Conservation (phyloP, 1,140 invertebrate genomes). For the Panulirus ornatus region DNA sequence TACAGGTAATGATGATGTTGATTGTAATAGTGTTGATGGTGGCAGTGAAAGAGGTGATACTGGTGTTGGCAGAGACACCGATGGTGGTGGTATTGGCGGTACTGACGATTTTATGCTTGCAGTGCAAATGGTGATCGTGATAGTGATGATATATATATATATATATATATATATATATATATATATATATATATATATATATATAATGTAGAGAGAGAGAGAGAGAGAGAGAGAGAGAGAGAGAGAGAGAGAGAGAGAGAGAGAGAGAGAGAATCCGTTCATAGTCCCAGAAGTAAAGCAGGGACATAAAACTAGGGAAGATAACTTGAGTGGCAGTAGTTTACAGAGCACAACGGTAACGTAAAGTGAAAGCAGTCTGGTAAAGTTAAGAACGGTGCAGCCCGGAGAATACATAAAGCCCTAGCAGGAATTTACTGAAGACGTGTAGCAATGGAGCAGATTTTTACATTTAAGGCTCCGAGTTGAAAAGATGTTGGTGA, state of each 20-base stretch:
- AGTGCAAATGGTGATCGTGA: background rate
- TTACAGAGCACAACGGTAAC: too few species aligned
- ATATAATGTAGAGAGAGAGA: background rate
- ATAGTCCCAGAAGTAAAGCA: background rate
- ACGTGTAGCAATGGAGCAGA: too few species aligned
- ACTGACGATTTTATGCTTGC: background rate
- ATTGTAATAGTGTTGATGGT: background rate
- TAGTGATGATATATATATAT: too few species aligned
- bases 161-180: conserved; percentile 4
- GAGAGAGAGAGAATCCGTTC: background rate
- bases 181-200: conserved; percentile 12
- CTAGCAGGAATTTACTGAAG: too few species aligned
- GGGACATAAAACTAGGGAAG: background rate
- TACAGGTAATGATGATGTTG: background rate
- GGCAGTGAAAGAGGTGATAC: background rate
- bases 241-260: background rate
- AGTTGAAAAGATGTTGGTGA: too few species aligned
- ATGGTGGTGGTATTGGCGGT: background rate
- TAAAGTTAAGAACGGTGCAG: too few species aligned
- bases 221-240: background rate
- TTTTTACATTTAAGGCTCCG: too few species aligned
- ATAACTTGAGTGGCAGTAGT: background rate
- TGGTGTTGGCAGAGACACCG: background rate
- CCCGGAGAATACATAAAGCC: too few species aligned
- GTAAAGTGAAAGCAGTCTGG: too few species aligned